Evolutionary conservation across 2,113 vertebrate species (phyloP).

Genomic region (Phyllopteryx taeniolatus): DNA sequence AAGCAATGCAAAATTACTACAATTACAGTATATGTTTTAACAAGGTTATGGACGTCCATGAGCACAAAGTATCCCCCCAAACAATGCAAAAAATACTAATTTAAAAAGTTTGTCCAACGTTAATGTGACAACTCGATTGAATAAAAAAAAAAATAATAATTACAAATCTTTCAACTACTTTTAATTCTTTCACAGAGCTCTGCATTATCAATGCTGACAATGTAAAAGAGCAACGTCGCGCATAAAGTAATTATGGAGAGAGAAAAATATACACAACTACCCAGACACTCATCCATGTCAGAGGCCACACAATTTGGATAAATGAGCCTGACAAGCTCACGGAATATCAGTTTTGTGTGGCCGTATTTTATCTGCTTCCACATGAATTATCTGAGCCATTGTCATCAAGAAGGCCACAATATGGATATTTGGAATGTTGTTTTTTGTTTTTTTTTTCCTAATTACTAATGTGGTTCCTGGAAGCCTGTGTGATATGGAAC

Average conservation of each 20-base stretch:
- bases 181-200: conserved; percentile 24
- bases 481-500: conserved; percentile 18
- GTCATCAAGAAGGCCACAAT: conserved; percentile 47
- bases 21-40: too few species aligned
- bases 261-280: conserved; percentile 67
- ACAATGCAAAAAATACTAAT: too few species aligned
- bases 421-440: conserved; percentile 42
- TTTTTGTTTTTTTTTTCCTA: conserved; percentile 11
- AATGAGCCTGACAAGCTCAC: conserved; percentile 61
- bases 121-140: too few species aligned
- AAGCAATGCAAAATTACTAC: too few species aligned
- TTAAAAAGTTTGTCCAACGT: too few species aligned
- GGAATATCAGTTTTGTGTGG: conserved; percentile 65
- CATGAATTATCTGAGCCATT: conserved; percentile 58
- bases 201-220: conserved; percentile 66
- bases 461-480: conserved; percentile 24
- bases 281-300: conserved; percentile 72
- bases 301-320: conserved; percentile 56
- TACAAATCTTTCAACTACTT: neutral
- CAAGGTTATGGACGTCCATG: too few species aligned
- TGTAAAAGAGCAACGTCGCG: conserved; percentile 53
- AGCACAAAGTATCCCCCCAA: too few species aligned
- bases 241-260: conserved; percentile 69
- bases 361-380: conserved; percentile 54
- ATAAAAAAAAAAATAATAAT: too few species aligned